Base-by-base conservation (phyloP, 30 jellyfish, hydroid and myxozoan genomes). In the Chrysaora quinquecirrha region DNA sequence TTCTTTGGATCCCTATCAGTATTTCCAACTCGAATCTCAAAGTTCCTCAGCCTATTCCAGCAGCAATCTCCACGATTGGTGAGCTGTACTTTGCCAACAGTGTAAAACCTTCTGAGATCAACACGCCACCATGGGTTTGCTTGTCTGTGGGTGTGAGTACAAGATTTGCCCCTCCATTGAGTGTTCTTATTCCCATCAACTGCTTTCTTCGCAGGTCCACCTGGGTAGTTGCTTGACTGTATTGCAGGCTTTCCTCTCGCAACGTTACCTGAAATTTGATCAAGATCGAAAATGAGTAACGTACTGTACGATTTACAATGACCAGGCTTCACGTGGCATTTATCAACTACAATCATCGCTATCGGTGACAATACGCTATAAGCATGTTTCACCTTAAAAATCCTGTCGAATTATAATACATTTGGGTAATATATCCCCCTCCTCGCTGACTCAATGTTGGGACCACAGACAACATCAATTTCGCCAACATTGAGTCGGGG, bases 111-210 rank as follows among this genome's bases (percentile, higher is more conserved):
- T 47, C 48, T 79, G 47, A 79, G 76, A 30, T 79, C 89, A 48
- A 79, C 89, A n/a, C 89, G 64, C 89, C 89, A 79, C 89, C 89
- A 79, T 16, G 89, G 89, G 64, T 79, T 60, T 75, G 66, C 66
- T 31, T 79, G 89, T 43, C 67, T 79, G 48, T 79, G 89, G 29
- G 89, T 79, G n/a, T 79, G 89, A 14, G 89, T 79, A 28, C 89
- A 79, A 10, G 82, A 63, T 50, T 54, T 28, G 21, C 89, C 89
- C 19, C 24, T 63, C 89, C 89, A 79, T 38, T 79, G 47, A 3
- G 89, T 73, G 67, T 64, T 64, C 30, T 62, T 79, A 75, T 79
- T 79, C 14, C 89, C 89, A 64, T 79, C 89, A 34, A 79, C 89
- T 9, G 89, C 89, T 2, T 68, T 64, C 16, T 72, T 64, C 10